These are phyloP conservation scores for Spinibarbus caldwelli DNA, from an alignment of 2,797 vertebrate genomes.

Conservation along the genomic window DNA sequence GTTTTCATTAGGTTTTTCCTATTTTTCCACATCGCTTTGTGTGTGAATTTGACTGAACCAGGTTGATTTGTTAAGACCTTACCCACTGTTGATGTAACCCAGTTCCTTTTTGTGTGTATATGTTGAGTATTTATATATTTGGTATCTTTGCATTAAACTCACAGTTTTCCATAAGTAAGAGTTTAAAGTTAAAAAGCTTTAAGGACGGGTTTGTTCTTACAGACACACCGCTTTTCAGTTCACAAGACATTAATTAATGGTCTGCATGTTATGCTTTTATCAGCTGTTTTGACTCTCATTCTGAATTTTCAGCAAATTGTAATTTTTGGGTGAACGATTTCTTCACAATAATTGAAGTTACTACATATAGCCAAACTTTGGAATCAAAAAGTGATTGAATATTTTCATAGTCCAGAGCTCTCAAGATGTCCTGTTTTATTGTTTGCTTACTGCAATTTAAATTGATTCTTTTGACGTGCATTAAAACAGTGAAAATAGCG, in stretches of 20 bases:
- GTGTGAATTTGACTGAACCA: not conserved
- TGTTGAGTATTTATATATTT: not conserved
- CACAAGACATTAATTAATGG: not conserved
- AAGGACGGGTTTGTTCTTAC: not conserved
- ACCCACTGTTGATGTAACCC: not conserved
- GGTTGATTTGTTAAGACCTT: not conserved
- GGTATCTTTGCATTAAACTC: not conserved
- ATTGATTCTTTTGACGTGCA: not conserved
- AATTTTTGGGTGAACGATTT: not conserved
- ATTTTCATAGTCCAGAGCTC: not conserved
- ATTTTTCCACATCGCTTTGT: not conserved
- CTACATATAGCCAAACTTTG: not conserved
- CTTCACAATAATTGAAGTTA: not conserved
- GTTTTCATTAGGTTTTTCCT: not conserved
- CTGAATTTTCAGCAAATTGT: no score
- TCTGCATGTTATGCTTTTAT: not conserved
- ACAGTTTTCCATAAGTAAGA: not conserved
- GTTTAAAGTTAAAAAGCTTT: not conserved
- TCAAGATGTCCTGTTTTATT: not conserved
- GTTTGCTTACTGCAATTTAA: slow-evolving; percentile 6
- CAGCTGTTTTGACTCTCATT: not conserved
- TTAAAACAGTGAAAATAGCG: slow-evolving; percentile 11
- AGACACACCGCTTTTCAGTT: not conserved
- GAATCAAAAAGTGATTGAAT: not conserved
- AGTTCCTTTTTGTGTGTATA: not conserved